These are phyloP conservation scores for Halocynthia roretzi DNA, from an alignment of 23 tunicate species.

Conservation along the genomic window DNA sequence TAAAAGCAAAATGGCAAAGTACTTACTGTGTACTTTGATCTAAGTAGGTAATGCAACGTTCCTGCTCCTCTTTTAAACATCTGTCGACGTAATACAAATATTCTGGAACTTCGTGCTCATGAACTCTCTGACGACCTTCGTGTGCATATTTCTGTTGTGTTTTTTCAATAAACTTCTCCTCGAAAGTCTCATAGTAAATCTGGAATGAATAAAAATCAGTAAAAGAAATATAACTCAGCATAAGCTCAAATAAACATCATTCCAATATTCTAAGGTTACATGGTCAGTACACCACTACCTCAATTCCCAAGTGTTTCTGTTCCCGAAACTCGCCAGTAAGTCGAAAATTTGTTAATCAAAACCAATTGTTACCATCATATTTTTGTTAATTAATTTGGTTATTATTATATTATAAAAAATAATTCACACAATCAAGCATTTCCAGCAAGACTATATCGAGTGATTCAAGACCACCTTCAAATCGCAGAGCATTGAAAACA, in stretches of 20 bases:
- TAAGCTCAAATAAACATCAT: no score
- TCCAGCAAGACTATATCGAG: background rate
- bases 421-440: background rate
- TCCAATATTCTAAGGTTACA: background rate
- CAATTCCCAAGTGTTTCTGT: no score
- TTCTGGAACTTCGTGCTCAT: conserved; percentile 28
- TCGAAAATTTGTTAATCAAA: no score
- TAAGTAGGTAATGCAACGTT: conserved; percentile 26
- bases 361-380: no score
- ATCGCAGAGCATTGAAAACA: conserved; percentile 73
- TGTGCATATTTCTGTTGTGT: conserved; percentile 22
- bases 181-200: conserved; percentile 31
- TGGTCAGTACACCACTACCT: background rate
- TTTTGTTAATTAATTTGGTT: no score
- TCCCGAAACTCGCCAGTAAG: no score
- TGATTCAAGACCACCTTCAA: conserved; percentile 38
- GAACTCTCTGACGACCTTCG: conserved; percentile 21
- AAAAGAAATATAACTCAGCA: no score
- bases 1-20: background rate
- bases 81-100: conserved; percentile 33
- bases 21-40: conserved; percentile 22
- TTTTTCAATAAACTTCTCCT: conserved; percentile 22
- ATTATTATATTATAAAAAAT: no score
- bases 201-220: background rate
- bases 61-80: conserved; percentile 31